Base-by-base conservation (phyloP, 2,888 invertebrate genomes). In the Drosophila mettleri region DNA sequence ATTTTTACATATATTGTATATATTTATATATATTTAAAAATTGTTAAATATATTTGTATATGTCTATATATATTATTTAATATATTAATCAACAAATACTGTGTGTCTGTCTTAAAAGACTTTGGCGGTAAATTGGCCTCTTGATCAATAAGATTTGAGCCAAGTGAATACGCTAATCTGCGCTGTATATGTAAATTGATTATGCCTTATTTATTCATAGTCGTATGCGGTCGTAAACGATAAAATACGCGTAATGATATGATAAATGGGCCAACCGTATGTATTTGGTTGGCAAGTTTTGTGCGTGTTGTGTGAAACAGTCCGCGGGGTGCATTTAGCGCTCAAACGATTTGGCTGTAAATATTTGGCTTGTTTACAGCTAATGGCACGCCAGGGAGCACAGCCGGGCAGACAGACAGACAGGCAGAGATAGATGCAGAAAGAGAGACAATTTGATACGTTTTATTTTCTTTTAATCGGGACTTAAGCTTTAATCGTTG, bases 341-440 rank as follows among this genome's bases (percentile, higher is more conserved):
- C 59, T 53, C 65, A 78, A 65, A 63, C 73, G 75, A 75, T 75
- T 73, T 75, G 66, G 54, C 69, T 75, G 75, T 75, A 71, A 75
- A 82, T 73, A 70, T 78, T 82, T 80, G 73, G 69, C 68, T 69
- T 68, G 67, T 69, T 85, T 77, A 34, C 45, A 46, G 68, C 73
- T 77, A 81, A 82, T 64, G 77, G 73, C 48, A 55, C 82, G 27
- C 61, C 31, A 41, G 85, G 80, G 83, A 79, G 41, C 51, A 59
- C 31, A 16, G 14, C 8, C 12, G 24, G 22, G 16, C 41, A 22
- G 14, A 22, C 7, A 29, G 14, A 29, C 9, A 31, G 6, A 10
- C 4, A 18, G 33, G 31, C 2, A 9, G 24, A 16, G 16, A 18
- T 10, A 31, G 8, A 18, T n/a, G 14, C 8, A 18, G 18, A 4